phyloP scores from a whole-genome alignment of 2,888 invertebrate species.

The Mellilla xanthometata region DNA sequence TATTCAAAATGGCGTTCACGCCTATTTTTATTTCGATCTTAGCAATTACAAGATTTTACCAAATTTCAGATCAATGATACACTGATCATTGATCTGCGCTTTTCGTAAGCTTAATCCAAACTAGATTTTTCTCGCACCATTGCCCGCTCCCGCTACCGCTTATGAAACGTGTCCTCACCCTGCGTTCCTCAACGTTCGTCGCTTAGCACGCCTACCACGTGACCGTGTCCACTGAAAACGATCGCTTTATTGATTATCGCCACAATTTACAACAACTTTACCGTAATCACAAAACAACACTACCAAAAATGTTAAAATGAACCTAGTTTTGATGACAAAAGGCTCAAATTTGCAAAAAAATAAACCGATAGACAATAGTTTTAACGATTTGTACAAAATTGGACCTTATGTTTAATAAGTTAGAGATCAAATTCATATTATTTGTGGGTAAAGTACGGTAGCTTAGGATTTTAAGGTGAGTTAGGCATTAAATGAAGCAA shows the following conservation, averaged over 20 bases:
- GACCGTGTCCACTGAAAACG: slow-evolving; percentile 71
- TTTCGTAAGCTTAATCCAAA: no score
- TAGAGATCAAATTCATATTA: slow-evolving; percentile 5
- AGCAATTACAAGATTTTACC: no score
- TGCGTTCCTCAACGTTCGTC: slow-evolving; percentile 71
- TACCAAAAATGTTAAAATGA: slow-evolving; percentile 15
- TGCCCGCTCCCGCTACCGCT: slow-evolving; percentile 36
- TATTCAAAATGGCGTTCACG: no score
- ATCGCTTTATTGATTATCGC: slow-evolving; percentile 79
- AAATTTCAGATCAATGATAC: no score
- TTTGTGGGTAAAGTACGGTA: not conserved
- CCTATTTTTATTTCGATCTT: no score
- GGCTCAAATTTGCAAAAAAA: slow-evolving; percentile 10
- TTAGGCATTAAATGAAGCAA: slow-evolving; percentile 20
- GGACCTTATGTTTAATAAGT: not conserved
- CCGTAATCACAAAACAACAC: slow-evolving; percentile 52
- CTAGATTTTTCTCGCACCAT: no score
- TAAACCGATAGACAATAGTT: not conserved
- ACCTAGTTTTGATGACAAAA: slow-evolving; percentile 1
- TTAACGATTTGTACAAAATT: not conserved
- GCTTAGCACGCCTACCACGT: slow-evolving; percentile 44
- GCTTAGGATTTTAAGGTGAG: slow-evolving; percentile 14
- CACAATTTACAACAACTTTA: slow-evolving; percentile 50
- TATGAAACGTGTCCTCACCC: slow-evolving; percentile 30
- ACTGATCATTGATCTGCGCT: no score